phyloP scores from a whole-genome alignment of 2,888 invertebrate species.

The Proisotoma minuta region DNA sequence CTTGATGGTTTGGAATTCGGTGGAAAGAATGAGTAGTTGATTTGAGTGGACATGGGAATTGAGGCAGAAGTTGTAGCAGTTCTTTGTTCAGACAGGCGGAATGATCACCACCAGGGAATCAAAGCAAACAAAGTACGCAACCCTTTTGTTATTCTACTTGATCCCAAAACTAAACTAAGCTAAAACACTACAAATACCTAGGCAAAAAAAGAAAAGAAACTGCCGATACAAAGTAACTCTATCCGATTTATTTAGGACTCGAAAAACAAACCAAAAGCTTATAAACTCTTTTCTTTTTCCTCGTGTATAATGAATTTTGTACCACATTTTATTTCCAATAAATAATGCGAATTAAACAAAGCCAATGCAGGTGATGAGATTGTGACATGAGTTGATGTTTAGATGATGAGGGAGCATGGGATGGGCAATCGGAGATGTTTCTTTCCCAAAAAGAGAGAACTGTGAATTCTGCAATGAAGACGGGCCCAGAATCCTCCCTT shows the following conservation, averaged over 20 bases:
- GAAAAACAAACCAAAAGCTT: background rate
- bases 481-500: background rate
- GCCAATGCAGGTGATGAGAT: background rate
- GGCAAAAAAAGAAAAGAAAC: too few species aligned
- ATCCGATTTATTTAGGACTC: background rate
- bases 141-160: background rate
- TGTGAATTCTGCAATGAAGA: background rate
- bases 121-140: background rate
- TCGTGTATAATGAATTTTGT: background rate
- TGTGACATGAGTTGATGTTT: background rate
- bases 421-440: background rate
- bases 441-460: background rate
- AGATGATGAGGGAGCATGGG: background rate
- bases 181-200: too few species aligned
- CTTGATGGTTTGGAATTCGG: slow-evolving; percentile 7
- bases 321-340: background rate
- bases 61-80: background rate
- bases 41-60: background rate
- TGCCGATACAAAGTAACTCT: background rate
- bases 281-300: background rate
- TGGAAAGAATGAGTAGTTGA: background rate
- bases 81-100: background rate
- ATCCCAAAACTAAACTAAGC: too few species aligned
- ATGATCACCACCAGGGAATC: background rate
- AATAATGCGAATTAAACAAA: background rate